Evolutionary conservation across 2,888 invertebrate species (phyloP).

Genomic region (Drosophila siamana): DNA sequence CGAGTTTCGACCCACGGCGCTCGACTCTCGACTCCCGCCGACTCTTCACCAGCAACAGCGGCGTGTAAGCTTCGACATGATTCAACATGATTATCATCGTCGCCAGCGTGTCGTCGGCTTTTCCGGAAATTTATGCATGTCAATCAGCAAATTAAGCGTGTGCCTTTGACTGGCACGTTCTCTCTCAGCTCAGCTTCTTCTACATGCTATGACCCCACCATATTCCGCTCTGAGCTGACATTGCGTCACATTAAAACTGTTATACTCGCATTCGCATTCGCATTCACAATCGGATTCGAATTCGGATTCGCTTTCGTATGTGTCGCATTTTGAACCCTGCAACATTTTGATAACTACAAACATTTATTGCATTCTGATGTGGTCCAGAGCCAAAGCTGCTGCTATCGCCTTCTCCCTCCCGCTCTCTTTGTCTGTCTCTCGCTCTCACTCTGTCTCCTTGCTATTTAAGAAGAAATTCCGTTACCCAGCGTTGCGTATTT

Average conservation of each 20-base stretch:
- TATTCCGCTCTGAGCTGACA: constrained; percentile 25
- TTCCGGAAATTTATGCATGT: constrained; percentile 79
- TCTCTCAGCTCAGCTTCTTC: too few relatives aligned
- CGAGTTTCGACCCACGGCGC: too few relatives aligned
- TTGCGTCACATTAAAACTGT: constrained; percentile 58
- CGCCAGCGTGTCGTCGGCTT: constrained; percentile 60
- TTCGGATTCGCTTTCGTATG: constrained; percentile 13
- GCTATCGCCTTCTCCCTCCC: too few relatives aligned
- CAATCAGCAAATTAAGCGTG: constrained; percentile 70
- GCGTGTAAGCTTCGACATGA: background rate
- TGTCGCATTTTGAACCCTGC: constrained; percentile 51
- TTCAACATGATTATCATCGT: constrained; percentile 20
- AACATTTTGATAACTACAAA: constrained; percentile 70
- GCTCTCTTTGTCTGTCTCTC: too few relatives aligned
- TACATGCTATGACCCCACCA: too few relatives aligned
- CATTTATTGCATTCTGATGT: constrained; percentile 72
- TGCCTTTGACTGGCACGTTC: constrained; percentile 52
- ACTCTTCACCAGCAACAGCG: too few relatives aligned
- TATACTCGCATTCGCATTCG: constrained; percentile 10
- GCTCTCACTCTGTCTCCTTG: background rate
- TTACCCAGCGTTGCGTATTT: constrained; percentile 55
- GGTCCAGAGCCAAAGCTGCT: constrained; percentile 33
- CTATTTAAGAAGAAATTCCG: constrained; percentile 19
- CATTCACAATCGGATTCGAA: constrained; percentile 5
- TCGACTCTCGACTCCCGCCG: constrained; percentile 4